Conservation (phyloP, 92 coral and sea anemone species). For the Palythoa grandiflora region DNA sequence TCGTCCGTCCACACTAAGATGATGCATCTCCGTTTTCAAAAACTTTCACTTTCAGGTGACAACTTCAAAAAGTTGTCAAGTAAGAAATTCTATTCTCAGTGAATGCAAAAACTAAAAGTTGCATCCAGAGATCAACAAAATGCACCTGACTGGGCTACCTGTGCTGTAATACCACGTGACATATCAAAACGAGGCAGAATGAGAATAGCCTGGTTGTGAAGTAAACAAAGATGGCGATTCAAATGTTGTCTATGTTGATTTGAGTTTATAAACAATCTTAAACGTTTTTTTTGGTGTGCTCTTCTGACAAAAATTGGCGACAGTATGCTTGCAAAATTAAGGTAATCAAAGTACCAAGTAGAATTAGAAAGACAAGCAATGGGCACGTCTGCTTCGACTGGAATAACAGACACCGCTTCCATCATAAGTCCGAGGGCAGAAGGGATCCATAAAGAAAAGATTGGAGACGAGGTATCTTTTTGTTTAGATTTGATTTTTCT, state of each 20-base stretch:
- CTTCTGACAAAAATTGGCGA: neutral
- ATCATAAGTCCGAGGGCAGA: slow-evolving; percentile 82
- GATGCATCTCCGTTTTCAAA: no score
- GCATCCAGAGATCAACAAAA: no score
- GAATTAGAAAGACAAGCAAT: slow-evolving; percentile 14
- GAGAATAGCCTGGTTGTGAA: slow-evolving; percentile 23
- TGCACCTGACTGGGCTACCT: no score
- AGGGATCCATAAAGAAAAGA: slow-evolving; percentile 67
- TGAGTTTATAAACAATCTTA: neutral
- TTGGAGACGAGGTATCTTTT: slow-evolving; percentile 45
- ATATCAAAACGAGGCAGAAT: no score
- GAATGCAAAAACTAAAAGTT: no score
- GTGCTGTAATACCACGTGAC: no score
- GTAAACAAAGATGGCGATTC: slow-evolving; percentile 47
- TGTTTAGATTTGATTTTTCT: neutral
- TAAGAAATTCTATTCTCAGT: no score
- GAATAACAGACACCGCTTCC: slow-evolving; percentile 48
- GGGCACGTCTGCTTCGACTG: slow-evolving; percentile 61
- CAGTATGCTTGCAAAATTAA: neutral
- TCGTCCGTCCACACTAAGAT: no score
- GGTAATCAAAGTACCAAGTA: neutral
- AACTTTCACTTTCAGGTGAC: no score
- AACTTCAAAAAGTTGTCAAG: no score
- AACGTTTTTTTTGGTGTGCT: neutral
- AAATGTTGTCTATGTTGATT: neutral